Base-by-base conservation (phyloP, 2,113 vertebrate species). In the Forbesichthys papilliferus region DNA sequence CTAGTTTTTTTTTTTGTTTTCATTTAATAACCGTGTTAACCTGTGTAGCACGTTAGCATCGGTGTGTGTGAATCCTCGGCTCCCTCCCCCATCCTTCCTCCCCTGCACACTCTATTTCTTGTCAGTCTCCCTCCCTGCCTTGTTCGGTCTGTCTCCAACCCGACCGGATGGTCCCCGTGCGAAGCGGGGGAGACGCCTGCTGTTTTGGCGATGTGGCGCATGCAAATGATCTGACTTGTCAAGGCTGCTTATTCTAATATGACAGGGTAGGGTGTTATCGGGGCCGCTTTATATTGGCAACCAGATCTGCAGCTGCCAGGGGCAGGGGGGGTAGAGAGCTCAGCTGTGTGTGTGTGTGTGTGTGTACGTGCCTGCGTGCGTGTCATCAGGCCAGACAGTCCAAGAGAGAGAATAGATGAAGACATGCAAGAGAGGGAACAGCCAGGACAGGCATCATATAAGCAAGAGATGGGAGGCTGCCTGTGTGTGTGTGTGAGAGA, bases 191-290 rank as follows among this genome's bases (percentile, higher is more conserved):
- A 88, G 76, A 75, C 80, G 85, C 9, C 9, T 69, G 76, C 84
- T 85, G 76, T 88, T 27, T 87, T 87, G 87, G 87, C 74, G 78
- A 89, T 84, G 85, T 77, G 86, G 74, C 80, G 85, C 89, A 91
- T 91, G 89, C 89, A 90, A 92, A 93, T 92, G 88, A 93, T 92
- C 84, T 83, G 77, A 87, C 87, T 27, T 89, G 88, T 92, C 88
- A 91, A 83, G 84, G 77, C 88, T 85, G 86, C 90, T 91, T 89
- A 89, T 90, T 91, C 88, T 90, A 92, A 90, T 92, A 91, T 88
- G 85, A 88, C 89, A 90, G 87, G 74, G 48, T 82, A 76, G 87
- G 86, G 86, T 90, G 85, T 89, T 90, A 88, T 90, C 87, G 84
- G 86, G 82, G 85, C 71, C 69, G 76, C 81, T 87, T 81, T 84